phyloP scores from a whole-genome alignment of 2,888 invertebrate species.

The Podabrus alpinus region DNA sequence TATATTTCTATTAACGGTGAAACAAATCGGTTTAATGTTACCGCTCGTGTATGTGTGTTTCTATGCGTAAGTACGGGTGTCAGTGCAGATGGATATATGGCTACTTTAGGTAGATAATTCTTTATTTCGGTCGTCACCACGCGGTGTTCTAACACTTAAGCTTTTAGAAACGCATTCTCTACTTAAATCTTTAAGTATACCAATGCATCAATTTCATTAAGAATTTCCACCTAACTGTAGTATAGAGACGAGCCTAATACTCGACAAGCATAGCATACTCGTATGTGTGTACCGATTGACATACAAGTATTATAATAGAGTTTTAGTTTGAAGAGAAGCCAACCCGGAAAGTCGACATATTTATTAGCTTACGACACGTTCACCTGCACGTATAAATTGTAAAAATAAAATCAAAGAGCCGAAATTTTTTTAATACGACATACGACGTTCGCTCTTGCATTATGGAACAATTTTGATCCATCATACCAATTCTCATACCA shows the following conservation, averaged over 20 bases:
- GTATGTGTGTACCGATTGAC: conserved; percentile 10
- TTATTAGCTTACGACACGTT: conserved; percentile 12
- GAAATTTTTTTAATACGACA: neutral
- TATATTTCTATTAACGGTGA: conserved; percentile 25
- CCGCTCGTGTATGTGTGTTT: conserved; percentile 15
- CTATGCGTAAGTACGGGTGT: conserved; percentile 7
- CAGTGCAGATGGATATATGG: conserved; percentile 22
- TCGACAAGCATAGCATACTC: neutral
- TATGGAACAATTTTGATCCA: neutral
- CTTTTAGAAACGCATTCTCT: conserved; percentile 8
- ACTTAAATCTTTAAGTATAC: conserved; percentile 4
- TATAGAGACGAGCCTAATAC: neutral
- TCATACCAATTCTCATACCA: neutral
- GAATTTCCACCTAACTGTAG: neutral
- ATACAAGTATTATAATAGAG: conserved; percentile 8
- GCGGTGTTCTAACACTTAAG: conserved; percentile 2
- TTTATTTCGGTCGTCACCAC: conserved; percentile 19
- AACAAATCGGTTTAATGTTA: conserved; percentile 26
- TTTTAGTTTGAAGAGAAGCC: conserved; percentile 20
- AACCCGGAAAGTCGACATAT: conserved; percentile 25
- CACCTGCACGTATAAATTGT: conserved; percentile 18
- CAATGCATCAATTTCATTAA: conserved; percentile 13
- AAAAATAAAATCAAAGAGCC: conserved; percentile 16
- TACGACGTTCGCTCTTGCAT: neutral
- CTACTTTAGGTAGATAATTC: conserved; percentile 17